These are phyloP conservation scores for Myotis davidii DNA, from an alignment of 2,113 vertebrate species.

Conservation along the genomic window DNA sequence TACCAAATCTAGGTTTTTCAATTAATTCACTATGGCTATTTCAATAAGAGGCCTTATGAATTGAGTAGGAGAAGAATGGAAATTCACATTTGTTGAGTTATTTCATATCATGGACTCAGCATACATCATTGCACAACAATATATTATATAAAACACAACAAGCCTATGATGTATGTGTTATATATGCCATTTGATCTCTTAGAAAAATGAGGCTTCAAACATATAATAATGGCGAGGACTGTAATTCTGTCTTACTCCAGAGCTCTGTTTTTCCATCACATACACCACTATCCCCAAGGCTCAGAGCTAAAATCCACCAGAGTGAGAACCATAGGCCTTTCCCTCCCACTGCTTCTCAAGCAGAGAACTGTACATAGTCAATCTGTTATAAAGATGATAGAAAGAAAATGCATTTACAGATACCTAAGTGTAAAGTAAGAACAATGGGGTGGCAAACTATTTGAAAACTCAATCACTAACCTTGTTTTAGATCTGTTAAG, in stretches of 20 bases:
- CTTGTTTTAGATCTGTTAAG: not conserved
- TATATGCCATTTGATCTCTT: not conserved
- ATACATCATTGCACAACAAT: not conserved
- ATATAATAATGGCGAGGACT: not conserved
- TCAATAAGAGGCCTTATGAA: not conserved
- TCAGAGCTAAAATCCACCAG: not conserved
- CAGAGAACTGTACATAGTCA: not conserved
- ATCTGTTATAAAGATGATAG: not conserved
- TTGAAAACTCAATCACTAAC: not conserved
- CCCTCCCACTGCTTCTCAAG: not conserved
- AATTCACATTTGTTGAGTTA: not conserved
- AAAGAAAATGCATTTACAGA: constrained; percentile 24
- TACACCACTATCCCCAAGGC: not conserved
- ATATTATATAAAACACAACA: not conserved
- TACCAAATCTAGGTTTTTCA: not conserved
- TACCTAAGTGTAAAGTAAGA: constrained; percentile 9
- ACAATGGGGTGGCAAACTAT: not conserved
- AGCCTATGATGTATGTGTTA: not conserved
- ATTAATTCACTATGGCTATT: not conserved
- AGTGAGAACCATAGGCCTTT: not conserved
- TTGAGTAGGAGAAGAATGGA: not conserved
- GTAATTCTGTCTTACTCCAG: not conserved
- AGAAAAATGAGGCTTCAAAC: not conserved
- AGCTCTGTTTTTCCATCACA: not conserved
- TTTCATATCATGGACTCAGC: not conserved